Evolutionary conservation across 2,888 invertebrate genomes (phyloP).

Genomic region (Girardia tigrina): DNA sequence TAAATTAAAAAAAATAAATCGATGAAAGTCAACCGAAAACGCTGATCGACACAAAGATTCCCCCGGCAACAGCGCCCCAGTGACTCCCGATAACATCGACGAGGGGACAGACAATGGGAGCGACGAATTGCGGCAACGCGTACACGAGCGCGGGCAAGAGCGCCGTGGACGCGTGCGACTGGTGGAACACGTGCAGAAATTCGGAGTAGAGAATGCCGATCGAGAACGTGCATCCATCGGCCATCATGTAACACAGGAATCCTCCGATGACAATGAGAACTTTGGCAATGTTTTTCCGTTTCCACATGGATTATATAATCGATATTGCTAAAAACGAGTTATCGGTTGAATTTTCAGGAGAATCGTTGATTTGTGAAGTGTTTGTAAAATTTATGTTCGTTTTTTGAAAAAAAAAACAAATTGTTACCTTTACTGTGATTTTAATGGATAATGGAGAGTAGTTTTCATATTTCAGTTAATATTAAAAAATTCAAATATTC

Average conservation of each 20-base stretch:
- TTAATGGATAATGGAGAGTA: too few species aligned
- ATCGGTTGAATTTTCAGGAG: too few species aligned
- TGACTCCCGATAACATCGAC: background rate
- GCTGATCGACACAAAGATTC: background rate
- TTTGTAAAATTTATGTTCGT: too few species aligned
- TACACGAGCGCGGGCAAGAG: conserved; percentile 11
- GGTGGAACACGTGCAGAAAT: conserved; percentile 25
- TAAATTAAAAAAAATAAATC: too few species aligned
- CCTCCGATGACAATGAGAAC: conserved; percentile 31
- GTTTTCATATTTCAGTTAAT: too few species aligned
- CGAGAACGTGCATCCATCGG: conserved; percentile 35
- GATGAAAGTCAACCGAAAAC: too few species aligned
- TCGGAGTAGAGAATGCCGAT: conserved; percentile 35
- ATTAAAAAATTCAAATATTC: too few species aligned
- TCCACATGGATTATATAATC: too few species aligned
- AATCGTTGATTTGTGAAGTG: too few species aligned
- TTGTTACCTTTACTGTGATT: too few species aligned
- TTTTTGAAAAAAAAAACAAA: too few species aligned
- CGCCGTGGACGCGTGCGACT: background rate
- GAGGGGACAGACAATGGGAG: conserved; percentile 25
- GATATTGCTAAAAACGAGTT: too few species aligned
- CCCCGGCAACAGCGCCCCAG: background rate
- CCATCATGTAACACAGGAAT: conserved; percentile 35
- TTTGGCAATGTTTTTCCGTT: background rate
- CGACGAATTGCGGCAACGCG: background rate